Percentiles rank a stretch among this genome's conserved stretches.
Conservation (phyloP, 2,888 invertebrate species). For the Schizaphis graminum region DNA sequence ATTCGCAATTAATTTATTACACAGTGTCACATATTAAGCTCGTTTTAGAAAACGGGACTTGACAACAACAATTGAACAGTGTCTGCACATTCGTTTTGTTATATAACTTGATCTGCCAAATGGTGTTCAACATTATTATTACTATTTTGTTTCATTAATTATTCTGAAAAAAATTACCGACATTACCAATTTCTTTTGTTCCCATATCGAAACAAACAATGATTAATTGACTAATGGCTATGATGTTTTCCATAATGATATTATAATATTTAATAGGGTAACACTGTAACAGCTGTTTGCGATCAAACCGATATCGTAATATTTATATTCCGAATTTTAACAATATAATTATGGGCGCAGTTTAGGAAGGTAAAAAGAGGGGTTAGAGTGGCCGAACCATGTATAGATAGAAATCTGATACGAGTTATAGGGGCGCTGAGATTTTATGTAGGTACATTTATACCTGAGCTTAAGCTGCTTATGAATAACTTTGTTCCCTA, state of each 20-base stretch:
- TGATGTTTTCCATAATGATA: not conserved
- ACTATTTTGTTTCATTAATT: not conserved
- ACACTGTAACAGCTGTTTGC: not conserved
- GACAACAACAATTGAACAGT: not conserved
- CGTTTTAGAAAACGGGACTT: not conserved
- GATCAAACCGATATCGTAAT: not conserved
- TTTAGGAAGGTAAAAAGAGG: not conserved
- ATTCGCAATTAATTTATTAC: not conserved
- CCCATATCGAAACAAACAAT: not conserved
- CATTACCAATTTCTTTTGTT: not conserved
- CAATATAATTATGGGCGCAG: slow-evolving; percentile 1
- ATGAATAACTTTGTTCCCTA: not conserved
- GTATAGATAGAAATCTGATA: not conserved
- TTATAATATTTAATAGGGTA: not conserved
- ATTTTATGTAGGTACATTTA: not conserved
- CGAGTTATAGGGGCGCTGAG: not conserved
- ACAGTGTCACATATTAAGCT: not conserved
- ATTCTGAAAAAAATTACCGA: not conserved
- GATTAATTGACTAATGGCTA: not conserved
- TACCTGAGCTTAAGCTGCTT: not conserved
- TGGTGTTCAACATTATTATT: not conserved
- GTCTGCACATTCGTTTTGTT: not conserved
- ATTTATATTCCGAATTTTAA: not conserved
- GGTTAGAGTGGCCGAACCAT: not conserved
- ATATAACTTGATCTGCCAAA: not conserved